Evolutionary conservation across 2,888 invertebrate species (phyloP).

Genomic region (Oxystoma pomonae): DNA sequence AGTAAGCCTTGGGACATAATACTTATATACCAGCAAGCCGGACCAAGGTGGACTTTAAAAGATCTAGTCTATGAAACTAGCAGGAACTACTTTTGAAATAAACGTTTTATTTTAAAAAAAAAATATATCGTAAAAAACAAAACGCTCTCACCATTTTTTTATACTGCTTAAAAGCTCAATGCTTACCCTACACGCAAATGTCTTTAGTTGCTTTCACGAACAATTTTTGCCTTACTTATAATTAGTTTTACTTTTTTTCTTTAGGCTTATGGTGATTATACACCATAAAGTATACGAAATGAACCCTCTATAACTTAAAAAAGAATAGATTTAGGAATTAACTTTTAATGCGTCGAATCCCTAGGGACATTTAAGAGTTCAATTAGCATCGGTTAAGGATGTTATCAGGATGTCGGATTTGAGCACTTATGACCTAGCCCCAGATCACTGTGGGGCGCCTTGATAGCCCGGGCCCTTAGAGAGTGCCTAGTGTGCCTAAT

Average conservation of each 20-base stretch:
- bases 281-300: constrained; percentile 4
- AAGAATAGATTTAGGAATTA: constrained; percentile 5
- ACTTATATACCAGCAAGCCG: neutral
- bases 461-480: too few species aligned
- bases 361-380: neutral
- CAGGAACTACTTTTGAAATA: neutral
- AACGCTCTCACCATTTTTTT: constrained; percentile 7
- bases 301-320: constrained; percentile 7
- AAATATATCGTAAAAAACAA: neutral
- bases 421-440: constrained; percentile 2
- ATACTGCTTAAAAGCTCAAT: constrained; percentile 4
- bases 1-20: neutral
- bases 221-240: constrained; percentile 1
- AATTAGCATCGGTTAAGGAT: constrained; percentile 5
- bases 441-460: constrained; percentile 4
- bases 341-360: constrained; percentile 2
- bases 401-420: constrained; percentile 6
- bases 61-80: neutral
- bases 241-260: constrained; percentile 7
- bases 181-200: neutral
- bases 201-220: constrained; percentile 3
- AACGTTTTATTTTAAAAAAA: neutral
- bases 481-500: too few species aligned
- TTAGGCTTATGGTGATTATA: constrained; percentile 8
- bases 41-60: neutral